phyloP scores from a whole-genome alignment of 2,888 invertebrate species.

The Clivina fossor region DNA sequence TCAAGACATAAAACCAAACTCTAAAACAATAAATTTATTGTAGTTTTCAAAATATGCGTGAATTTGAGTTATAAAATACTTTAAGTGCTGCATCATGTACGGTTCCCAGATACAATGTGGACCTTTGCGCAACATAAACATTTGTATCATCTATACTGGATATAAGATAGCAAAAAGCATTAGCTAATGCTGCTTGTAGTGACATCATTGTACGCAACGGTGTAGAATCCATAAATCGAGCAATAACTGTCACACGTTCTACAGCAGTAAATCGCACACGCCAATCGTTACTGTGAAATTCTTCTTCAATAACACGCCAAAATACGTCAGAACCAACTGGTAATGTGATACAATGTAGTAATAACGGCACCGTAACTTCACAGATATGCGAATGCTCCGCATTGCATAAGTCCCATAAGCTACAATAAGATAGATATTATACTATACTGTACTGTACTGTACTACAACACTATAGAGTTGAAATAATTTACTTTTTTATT shows the following conservation, averaged over 20 bases:
- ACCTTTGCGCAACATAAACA: constrained; percentile 91
- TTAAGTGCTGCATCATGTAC: constrained; percentile 87
- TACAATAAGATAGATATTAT: constrained; percentile 56
- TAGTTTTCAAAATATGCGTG: background rate
- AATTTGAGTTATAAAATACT: constrained; percentile 54
- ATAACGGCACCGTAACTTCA: constrained; percentile 85
- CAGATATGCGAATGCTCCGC: constrained; percentile 93
- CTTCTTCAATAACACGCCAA: constrained; percentile 92
- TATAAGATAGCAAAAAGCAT: constrained; percentile 95
- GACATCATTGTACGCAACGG: constrained; percentile 80
- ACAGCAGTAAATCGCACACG: constrained; percentile 90
- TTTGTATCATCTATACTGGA: constrained; percentile 95
- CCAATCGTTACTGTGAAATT: constrained; percentile 91
- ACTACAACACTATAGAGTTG: constrained; percentile 2
- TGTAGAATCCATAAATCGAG: constrained; percentile 88
- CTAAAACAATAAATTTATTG: constrained; percentile 10
- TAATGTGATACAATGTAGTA: constrained; percentile 93
- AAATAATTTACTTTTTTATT: constrained; percentile 76
- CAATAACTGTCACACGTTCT: constrained; percentile 90
- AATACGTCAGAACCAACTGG: constrained; percentile 94
- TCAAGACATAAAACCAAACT: constrained; percentile 76
- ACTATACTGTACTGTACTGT: constrained; percentile 3
- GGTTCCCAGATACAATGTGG: constrained; percentile 89
- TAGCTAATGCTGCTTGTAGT: constrained; percentile 90
- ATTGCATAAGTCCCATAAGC: constrained; percentile 90